Base-by-base conservation (phyloP, 2,888 invertebrate species). In the Watsonalla cultraria region DNA sequence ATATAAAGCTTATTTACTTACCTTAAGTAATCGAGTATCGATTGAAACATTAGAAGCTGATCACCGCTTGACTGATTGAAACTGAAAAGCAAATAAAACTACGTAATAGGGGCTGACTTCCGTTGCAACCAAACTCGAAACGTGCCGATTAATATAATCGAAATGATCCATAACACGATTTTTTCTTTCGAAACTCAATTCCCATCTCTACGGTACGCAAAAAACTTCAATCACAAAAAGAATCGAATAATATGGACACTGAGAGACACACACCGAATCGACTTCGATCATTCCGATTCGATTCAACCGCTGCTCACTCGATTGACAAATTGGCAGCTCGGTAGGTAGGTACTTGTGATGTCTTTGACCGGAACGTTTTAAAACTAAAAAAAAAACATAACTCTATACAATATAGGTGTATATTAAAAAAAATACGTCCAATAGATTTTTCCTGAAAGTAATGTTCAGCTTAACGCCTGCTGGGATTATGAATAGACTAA, bases 251-350 rank as follows among this genome's bases (percentile, higher is more conserved):
- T 55, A 60, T 51, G 56, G 60, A 68, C 71, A 61, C 63, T 59
- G 53, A 64, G 62, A 72, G 68, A 48, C 52, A 69, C 68, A 62
- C 70, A 70, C 63, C 61, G 63, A 72, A 72, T 72, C 66, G 64
- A 5, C 11, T 59, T 65, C 60, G 62, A 59, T 70, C 66, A 66
- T 68, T 70, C 68, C 65, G 73, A 74, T 75, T 75, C 70, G 72
- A 74, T 69, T 68, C 70, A 69, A 68, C 62, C 64, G 65, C 66
- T 74, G 70, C 68, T 75, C 76, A 76, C 71, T 78, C 74, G 68
- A 70, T 81, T 81, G 75, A 78, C 73, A 77, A 77, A 80, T 80
- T 77, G 76, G 67, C 68, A 70, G 66, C 71, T 24, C 24, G 24
- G 24, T 24, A 72, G 65, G 50, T 48, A 45, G 24, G 24, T 51